Evolutionary conservation across 1,140 invertebrate species (phyloP), one percentile per base, ranked within the genome.

Genomic region (Micrasema longulum): DNA sequence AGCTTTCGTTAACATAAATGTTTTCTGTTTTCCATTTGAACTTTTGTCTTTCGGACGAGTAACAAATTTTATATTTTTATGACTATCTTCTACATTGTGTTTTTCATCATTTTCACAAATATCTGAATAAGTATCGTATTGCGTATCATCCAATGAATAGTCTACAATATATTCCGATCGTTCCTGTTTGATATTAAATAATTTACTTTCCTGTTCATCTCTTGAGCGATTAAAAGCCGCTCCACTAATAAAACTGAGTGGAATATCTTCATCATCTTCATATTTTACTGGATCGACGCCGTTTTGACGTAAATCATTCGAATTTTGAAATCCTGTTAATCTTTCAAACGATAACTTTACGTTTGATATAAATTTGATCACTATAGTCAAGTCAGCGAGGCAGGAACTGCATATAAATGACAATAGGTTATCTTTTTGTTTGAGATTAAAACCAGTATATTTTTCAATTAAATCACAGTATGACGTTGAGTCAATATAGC

Each of bases 361-460:
- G 45, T 64, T 64, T 1, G 60, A 47, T n/a, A 64, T 20, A 47
- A 64, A 64, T 16, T 64, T 48, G 10, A 64, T 64, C 2, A 64
- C 60, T 10, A 64, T 12, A 12, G 43, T 64, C 43, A 64, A 47
- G 14, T 64, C 60, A 7, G 41, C 18, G n/a, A 64, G n/a, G 26
- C 60, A 64, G 12, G 22, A 45, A 45, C 31, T 22, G 23, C 60
- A 64, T 22, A 64, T 64, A 31, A 35, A 16, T 11, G 60, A 47
- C 3, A 41, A n/a, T 12, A 64, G 60, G 43, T 64, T 64, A 48
- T 47, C 43, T 14, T 47, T 64, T 45, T 64, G 43, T 10, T 14
- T 2, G 2, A 64, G 9, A 12, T 64, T 22, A 14, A 64, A 64
- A n/a, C 60, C 60, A 14, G 60, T 64, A 23, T 47, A 64, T n/a